phyloP scores from a whole-genome alignment of 1,140 invertebrate genomes.

The Microplitis mediator region DNA sequence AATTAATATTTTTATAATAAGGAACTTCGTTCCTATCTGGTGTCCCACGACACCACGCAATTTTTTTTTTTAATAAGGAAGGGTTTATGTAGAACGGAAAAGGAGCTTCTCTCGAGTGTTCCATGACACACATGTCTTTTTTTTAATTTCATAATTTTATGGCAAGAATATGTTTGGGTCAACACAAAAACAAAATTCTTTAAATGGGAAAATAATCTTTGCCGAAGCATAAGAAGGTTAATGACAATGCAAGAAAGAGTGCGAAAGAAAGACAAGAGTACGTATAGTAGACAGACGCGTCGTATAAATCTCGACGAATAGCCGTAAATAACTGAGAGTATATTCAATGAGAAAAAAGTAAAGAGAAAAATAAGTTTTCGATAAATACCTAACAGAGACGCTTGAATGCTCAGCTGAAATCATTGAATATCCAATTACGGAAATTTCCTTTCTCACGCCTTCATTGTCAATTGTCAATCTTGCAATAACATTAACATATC shows the following conservation, averaged over 20 bases:
- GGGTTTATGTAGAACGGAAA: no score
- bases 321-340: constrained; percentile 52
- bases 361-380: constrained; percentile 42
- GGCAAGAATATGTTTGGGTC: not conserved
- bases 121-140: no score
- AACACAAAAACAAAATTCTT: not conserved
- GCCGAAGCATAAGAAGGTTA: not conserved
- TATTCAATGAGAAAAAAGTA: constrained; percentile 48
- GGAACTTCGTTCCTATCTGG: no score
- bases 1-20: no score
- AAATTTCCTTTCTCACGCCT: constrained; percentile 32
- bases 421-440: constrained; percentile 54
- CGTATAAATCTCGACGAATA: constrained; percentile 49
- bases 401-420: constrained; percentile 57
- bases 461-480: constrained; percentile 17
- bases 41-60: no score
- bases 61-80: no score
- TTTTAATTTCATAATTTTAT: not conserved
- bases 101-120: no score
- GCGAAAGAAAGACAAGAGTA: not conserved
- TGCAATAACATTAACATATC: no score
- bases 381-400: constrained; percentile 55
- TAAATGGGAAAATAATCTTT: not conserved
- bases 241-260: not conserved
- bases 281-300: not conserved